Evolutionary conservation across 2,888 invertebrate genomes (phyloP).

Genomic region (Drosophila niveifrons): DNA sequence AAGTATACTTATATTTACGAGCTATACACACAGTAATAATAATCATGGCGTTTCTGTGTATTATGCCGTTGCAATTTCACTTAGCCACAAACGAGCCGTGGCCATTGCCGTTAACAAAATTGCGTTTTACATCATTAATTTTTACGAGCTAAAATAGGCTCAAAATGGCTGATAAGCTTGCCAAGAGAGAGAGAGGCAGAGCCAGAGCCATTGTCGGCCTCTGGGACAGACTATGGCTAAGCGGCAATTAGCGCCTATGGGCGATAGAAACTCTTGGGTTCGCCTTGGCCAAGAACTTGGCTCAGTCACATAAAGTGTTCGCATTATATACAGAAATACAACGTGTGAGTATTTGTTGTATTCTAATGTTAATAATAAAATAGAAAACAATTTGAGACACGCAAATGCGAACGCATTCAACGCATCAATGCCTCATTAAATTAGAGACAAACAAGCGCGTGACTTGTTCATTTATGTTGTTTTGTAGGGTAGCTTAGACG

Average conservation of each 20-base stretch:
- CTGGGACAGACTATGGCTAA: slow-evolving; percentile 55
- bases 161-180: slow-evolving; percentile 76
- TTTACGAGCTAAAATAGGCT: slow-evolving; percentile 76
- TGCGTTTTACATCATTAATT: slow-evolving; percentile 81
- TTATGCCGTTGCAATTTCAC: slow-evolving; percentile 76
- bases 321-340: slow-evolving; percentile 34
- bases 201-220: slow-evolving; percentile 27
- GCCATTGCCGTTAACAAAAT: slow-evolving; percentile 77
- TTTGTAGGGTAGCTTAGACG: slow-evolving; percentile 11
- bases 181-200: slow-evolving; percentile 28
- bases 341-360: background rate
- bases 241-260: slow-evolving; percentile 69
- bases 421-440: slow-evolving; percentile 72
- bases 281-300: slow-evolving; percentile 10
- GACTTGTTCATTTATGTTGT: slow-evolving; percentile 45
- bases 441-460: slow-evolving; percentile 59
- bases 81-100: slow-evolving; percentile 79
- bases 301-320: slow-evolving; percentile 1
- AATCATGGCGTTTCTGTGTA: slow-evolving; percentile 55
- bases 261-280: slow-evolving; percentile 31
- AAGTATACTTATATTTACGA: slow-evolving; percentile 55
- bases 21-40: slow-evolving; percentile 34
- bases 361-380: slow-evolving; percentile 64
- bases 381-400: slow-evolving; percentile 73
- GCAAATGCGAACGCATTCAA: slow-evolving; percentile 54